Base-by-base conservation (phyloP, 2,113 vertebrate species). In the Emydura subglobosa region DNA sequence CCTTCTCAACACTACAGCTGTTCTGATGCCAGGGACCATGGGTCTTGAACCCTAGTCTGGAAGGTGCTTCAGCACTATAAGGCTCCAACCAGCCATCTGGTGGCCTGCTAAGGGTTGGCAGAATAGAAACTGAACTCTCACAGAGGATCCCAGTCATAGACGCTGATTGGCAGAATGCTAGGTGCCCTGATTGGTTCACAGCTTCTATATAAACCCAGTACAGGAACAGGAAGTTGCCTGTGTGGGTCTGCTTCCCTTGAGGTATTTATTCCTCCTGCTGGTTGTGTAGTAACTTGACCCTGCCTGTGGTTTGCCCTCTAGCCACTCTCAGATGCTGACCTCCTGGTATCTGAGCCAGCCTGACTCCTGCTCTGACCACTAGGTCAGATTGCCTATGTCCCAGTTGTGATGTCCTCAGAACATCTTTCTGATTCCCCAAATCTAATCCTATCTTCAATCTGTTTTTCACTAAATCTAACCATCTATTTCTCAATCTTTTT, bases 31-130 rank as follows among this genome's bases (percentile, higher is more conserved):
- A n/a, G 34, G 19, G 34, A n/a, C 34, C 16, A 8, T n/a, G 34
- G 34, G 61, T 19, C 7, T 68, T 68, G 61, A n/a, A 68, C 34
- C 61, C 34, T 19, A 34, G 17, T n/a, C 61, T 68, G n/a, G 7
- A n/a, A 4, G 2, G 7, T 7, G 1, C 14, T 2, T 19, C 3
- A 16, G 34, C 17, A 7, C 14, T 68, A n/a, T 34, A 34, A 34
- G 16, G 7, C 34, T 8, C 34, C 1, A n/a, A 7, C 7, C 4
- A 5, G 16, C 61, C 19, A n/a, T 6, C 61, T 17, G 34, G 29
- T 34, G 16, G 4, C 34, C 31, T 19, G 31, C 31, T 68, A n/a
- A 68, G 34, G 57, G 57, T 27, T 19, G 6, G 61, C 34, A 68
- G 31, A 19, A n/a, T n/a, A 68, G 34, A 68, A n/a, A 31, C 61